phyloP scores from a whole-genome alignment of 2,797 vertebrate species.

The Malurus splendens region DNA sequence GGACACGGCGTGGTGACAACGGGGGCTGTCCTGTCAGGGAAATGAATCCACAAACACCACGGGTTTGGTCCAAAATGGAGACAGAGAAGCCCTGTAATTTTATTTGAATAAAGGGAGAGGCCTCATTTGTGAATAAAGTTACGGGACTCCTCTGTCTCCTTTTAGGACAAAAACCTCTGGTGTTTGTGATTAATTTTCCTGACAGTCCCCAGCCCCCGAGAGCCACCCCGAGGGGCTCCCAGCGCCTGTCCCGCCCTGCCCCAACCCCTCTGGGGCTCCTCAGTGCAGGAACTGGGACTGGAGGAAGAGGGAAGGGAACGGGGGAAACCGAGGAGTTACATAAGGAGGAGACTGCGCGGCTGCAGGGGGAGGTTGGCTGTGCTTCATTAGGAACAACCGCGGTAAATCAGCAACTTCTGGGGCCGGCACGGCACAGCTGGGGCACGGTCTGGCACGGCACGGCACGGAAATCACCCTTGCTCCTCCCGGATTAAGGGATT shows the following conservation, averaged over 20 bases:
- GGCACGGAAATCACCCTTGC: background rate
- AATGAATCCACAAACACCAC: too few relatives aligned
- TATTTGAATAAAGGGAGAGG: too few relatives aligned
- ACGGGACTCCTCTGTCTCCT: too few relatives aligned
- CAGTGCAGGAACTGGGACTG: rapidly evolving
- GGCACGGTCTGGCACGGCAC: rapidly evolving
- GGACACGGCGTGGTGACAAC: rapidly evolving
- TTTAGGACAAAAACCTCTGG: too few relatives aligned
- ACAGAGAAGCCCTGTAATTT: too few relatives aligned
- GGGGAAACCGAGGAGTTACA: rapidly evolving
- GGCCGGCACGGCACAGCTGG: background rate
- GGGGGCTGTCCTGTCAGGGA: background rate
- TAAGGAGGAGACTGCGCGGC: background rate
- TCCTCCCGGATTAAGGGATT: background rate
- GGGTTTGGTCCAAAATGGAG: too few relatives aligned
- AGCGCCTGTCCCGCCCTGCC: background rate
- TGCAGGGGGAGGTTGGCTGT: background rate
- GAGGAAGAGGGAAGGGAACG: background rate
- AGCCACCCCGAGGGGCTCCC: background rate
- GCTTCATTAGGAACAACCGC: background rate
- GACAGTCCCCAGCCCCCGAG: background rate
- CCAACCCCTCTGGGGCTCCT: background rate
- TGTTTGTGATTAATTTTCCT: too few relatives aligned
- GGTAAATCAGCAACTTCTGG: background rate
- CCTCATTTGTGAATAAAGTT: too few relatives aligned